A percentile compares a stretch with the other conserved stretches of the same genome.
Evolutionary conservation across 2,113 vertebrate species (phyloP).

Genomic region (Heliornis fulica): DNA sequence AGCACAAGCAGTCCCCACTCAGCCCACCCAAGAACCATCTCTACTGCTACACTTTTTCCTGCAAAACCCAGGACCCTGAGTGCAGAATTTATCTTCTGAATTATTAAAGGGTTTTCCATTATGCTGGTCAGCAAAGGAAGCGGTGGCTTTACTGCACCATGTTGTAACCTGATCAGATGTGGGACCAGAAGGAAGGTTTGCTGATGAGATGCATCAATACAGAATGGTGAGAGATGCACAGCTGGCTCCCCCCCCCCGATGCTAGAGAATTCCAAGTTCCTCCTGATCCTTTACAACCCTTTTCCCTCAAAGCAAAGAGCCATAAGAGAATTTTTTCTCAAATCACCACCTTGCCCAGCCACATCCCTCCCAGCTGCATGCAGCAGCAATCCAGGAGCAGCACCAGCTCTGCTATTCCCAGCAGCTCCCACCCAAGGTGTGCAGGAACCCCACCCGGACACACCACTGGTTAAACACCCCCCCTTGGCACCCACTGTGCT

Average conservation of each 20-base stretch:
- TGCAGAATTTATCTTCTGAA: not conserved
- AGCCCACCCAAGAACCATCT: not conserved
- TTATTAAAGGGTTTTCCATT: conserved; percentile 52
- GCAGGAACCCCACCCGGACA: not conserved
- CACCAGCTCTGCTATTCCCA: not conserved
- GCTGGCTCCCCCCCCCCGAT: not conserved
- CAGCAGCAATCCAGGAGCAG: not conserved
- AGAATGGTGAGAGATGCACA: not conserved
- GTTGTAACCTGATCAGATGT: not conserved
- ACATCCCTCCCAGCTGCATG: fast-evolving
- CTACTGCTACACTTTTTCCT: not conserved
- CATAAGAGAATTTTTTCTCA: not conserved
- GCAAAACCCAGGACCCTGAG: not conserved
- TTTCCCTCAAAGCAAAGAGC: not conserved
- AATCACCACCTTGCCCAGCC: not conserved
- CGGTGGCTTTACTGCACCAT: fast-evolving
- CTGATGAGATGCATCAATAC: not conserved
- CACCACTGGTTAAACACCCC: fast-evolving
- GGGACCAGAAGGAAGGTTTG: not conserved
- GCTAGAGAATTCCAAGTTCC: not conserved
- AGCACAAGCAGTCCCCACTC: not conserved
- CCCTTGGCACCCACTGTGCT: not conserved
- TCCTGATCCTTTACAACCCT: not conserved
- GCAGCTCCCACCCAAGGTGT: not conserved
- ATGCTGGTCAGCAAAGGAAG: fast-evolving